Percentiles rank a stretch among this genome's conserved stretches.
Conservation (phyloP, 2,888 invertebrate species). For the Dryococelus australis region DNA sequence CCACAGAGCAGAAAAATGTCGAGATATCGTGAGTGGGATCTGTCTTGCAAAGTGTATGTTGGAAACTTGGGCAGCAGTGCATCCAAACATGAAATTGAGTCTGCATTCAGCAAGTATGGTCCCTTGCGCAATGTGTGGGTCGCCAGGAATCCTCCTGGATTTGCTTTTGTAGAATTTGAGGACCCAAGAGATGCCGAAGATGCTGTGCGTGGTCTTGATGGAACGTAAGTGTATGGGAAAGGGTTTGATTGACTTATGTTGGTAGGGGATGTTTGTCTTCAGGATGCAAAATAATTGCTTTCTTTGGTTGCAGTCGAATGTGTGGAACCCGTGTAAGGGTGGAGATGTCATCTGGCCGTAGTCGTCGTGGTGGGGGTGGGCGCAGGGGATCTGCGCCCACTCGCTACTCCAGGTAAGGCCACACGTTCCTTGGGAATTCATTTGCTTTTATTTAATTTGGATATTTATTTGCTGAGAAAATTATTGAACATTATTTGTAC, state of each 20-base stretch:
- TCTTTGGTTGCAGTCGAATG: constrained; percentile 70
- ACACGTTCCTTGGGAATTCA: background rate
- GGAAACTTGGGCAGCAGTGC: constrained; percentile 92
- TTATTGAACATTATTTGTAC: too few relatives aligned
- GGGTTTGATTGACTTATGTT: background rate
- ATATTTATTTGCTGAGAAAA: background rate
- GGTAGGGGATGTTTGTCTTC: too few relatives aligned
- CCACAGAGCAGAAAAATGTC: constrained; percentile 64
- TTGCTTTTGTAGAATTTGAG: constrained; percentile 90
- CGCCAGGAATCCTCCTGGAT: constrained; percentile 90
- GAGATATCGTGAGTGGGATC: constrained; percentile 81
- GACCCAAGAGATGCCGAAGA: constrained; percentile 90
- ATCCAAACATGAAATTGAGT: constrained; percentile 88
- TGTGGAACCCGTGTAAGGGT: constrained; percentile 90
- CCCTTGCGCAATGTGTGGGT: constrained; percentile 93
- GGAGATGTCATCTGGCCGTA: constrained; percentile 91
- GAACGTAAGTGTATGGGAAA: constrained; percentile 68
- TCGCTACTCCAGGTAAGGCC: constrained; percentile 41
- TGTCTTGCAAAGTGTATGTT: constrained; percentile 91
- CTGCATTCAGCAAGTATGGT: constrained; percentile 87
- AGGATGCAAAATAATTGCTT: too few relatives aligned
- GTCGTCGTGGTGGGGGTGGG: constrained; percentile 71
- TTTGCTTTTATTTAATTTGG: background rate
- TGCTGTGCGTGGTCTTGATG: constrained; percentile 82
- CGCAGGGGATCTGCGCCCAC: constrained; percentile 42